Evolutionary conservation across 2,797 vertebrate genomes (phyloP).

Genomic region (Rhinoraja longicauda): DNA sequence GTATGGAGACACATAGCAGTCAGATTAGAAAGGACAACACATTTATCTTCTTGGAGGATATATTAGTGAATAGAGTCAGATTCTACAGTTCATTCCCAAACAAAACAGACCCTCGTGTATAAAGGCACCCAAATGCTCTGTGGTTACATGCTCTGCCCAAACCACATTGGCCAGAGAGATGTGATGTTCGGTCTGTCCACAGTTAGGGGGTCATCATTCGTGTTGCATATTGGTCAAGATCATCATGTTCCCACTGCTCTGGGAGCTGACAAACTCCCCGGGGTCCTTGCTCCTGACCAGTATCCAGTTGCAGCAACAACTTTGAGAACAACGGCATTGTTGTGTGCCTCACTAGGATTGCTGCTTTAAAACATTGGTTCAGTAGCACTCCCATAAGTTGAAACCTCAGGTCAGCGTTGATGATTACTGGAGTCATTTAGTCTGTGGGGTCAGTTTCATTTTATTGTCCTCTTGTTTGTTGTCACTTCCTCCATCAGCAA

Average conservation of each 20-base stretch:
- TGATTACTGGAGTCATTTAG: not conserved
- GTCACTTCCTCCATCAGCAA: not conserved
- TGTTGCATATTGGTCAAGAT: not conserved
- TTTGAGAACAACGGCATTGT: not conserved
- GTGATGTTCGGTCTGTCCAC: not conserved
- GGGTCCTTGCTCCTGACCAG: not conserved
- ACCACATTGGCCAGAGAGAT: not conserved
- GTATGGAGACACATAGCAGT: too few species aligned
- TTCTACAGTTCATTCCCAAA: not conserved
- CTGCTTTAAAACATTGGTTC: not conserved
- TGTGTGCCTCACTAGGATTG: not conserved
- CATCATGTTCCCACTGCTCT: not conserved
- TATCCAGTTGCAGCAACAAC: not conserved
- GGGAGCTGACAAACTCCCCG: not conserved
- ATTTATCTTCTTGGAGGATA: too few species aligned
- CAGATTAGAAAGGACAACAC: too few species aligned
- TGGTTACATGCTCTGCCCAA: not conserved
- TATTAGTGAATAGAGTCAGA: too few species aligned
- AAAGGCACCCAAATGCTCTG: not conserved
- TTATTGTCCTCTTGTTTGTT: not conserved
- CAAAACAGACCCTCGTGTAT: not conserved
- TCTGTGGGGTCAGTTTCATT: not conserved
- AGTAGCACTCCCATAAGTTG: not conserved
- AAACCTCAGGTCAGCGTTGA: too few species aligned
- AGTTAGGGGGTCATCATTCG: not conserved